Percentiles rank a stretch among this genome's conserved stretches.
phyloP scores from a whole-genome alignment of 2,113 vertebrate genomes.

The Chlorocebus sabaeus region DNA sequence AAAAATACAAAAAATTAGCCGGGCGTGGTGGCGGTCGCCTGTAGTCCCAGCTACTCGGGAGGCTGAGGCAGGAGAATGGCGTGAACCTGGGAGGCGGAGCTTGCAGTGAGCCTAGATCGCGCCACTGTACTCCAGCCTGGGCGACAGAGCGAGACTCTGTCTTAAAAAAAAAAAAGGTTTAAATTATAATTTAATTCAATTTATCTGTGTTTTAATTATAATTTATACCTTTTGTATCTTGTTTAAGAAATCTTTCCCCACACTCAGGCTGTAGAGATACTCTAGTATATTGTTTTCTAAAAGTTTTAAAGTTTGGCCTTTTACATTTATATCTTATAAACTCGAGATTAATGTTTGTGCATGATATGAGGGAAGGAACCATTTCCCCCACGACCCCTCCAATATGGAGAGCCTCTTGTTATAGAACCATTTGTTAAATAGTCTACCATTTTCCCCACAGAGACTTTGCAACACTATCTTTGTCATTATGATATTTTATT shows the following conservation, averaged over 20 bases:
- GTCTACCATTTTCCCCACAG: neutral
- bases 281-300: neutral
- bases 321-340: neutral
- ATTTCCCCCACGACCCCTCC: neutral
- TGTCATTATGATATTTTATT: neutral
- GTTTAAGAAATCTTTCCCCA: constrained; percentile 11
- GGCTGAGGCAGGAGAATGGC: no score
- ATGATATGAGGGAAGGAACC: neutral
- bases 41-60: no score
- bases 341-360: neutral
- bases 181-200: neutral
- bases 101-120: no score
- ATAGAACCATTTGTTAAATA: neutral
- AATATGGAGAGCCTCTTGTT: neutral
- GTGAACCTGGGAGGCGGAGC: no score
- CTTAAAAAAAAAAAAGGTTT: neutral
- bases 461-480: neutral
- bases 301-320: neutral
- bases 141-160: no score
- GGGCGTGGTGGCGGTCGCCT: no score
- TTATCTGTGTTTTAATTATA: neutral
- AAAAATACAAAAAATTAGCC: no score
- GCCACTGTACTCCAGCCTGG: no score
- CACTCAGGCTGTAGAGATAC: neutral
- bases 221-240: neutral